Evolutionary conservation across 1,140 invertebrate genomes (phyloP).

Genomic region (Paracyclopina nana): DNA sequence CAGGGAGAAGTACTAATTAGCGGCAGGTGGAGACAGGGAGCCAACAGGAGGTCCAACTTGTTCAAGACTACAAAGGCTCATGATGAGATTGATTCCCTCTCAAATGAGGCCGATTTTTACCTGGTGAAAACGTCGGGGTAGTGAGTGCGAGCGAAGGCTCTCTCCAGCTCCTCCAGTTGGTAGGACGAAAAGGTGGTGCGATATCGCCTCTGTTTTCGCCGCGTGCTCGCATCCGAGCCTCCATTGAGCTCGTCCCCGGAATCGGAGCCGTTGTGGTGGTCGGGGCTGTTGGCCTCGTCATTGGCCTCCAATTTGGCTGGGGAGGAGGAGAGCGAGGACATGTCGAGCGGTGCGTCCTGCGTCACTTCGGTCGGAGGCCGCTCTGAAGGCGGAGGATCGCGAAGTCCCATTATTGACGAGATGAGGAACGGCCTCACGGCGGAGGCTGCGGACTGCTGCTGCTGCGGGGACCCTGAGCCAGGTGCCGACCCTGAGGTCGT

Average conservation of each 20-base stretch:
- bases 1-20: too few relatives aligned
- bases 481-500: too few relatives aligned
- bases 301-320: conserved; percentile 1
- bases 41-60: too few relatives aligned
- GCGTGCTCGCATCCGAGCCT: not conserved
- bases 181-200: conserved; percentile 82
- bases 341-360: not conserved
- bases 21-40: too few relatives aligned
- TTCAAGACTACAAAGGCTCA: too few relatives aligned
- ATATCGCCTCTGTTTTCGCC: conserved; percentile 68
- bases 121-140: conserved; percentile 94
- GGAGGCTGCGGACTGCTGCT: not conserved
- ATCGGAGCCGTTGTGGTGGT: not conserved
- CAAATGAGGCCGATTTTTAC: too few relatives aligned
- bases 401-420: conserved; percentile 13
- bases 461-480: not conserved
- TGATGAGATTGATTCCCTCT: too few relatives aligned
- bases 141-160: conserved; percentile 85
- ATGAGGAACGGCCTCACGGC: conserved; percentile 4
- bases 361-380: not conserved
- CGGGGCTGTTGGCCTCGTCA: not conserved
- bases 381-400: not conserved
- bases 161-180: conserved; percentile 85
- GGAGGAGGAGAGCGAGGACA: not conserved
- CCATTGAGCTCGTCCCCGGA: not conserved